A percentile compares a stretch with the other conserved stretches of the same genome.
phyloP scores from a whole-genome alignment of 2,888 invertebrate species.

The Barypeithes pellucidus region DNA sequence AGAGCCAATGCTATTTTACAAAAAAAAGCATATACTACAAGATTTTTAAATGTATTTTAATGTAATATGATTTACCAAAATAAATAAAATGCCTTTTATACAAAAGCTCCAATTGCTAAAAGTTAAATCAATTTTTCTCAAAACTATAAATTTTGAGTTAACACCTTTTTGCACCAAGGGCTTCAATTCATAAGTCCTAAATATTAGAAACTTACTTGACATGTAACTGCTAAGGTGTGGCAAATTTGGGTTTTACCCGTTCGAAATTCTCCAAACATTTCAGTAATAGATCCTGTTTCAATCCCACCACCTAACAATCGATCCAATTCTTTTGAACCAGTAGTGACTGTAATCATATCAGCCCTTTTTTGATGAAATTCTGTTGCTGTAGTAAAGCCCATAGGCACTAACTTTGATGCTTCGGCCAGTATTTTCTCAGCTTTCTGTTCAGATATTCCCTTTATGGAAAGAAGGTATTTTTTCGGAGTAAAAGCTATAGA shows the following conservation, averaged over 20 bases:
- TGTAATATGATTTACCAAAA: too few species aligned
- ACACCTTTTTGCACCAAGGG: too few species aligned
- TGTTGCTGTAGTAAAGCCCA: conserved; percentile 99
- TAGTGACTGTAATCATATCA: conserved; percentile 95
- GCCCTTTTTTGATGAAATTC: conserved; percentile 96
- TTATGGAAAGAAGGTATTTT: conserved; percentile 89
- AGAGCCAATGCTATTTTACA: too few species aligned
- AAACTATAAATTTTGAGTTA: too few species aligned
- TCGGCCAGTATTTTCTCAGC: conserved; percentile 94
- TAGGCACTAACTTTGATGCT: conserved; percentile 93
- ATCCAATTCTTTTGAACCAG: conserved; percentile 95
- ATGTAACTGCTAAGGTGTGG: conserved; percentile 97
- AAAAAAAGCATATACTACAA: too few species aligned
- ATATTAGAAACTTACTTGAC: conserved; percentile 79
- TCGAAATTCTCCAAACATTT: conserved; percentile 98
- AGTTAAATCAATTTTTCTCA: too few species aligned
- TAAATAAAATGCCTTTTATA: too few species aligned
- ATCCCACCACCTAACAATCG: conserved; percentile 95
- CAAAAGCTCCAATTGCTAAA: too few species aligned
- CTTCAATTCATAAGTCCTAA: too few species aligned
- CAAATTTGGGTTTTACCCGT: conserved; percentile 98
- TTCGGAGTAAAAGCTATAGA: conserved; percentile 96
- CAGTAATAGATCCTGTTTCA: conserved; percentile 98
- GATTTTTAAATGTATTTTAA: too few species aligned
- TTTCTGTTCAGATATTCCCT: conserved; percentile 98